Conservation (phyloP, 2,888 invertebrate species). For the Isoperla grammatica region DNA sequence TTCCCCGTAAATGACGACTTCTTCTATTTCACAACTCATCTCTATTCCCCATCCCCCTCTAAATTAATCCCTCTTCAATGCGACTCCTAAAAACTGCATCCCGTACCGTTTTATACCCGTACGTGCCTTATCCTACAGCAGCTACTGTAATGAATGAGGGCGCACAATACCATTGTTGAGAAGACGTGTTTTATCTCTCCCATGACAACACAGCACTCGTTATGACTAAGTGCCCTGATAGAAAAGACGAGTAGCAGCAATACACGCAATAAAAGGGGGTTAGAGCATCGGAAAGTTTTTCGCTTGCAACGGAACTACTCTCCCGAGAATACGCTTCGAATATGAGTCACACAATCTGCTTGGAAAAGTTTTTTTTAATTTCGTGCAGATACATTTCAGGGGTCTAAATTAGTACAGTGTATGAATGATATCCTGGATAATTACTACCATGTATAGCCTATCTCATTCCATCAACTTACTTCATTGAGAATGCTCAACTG, state of each 20-base stretch:
- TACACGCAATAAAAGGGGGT: conserved; percentile 4
- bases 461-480: too few relatives aligned
- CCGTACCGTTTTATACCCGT: not conserved
- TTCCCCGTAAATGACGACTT: too few relatives aligned
- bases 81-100: not conserved
- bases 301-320: conserved; percentile 23
- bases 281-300: not conserved
- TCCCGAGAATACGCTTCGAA: conserved; percentile 10
- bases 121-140: conserved; percentile 3
- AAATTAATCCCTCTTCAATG: too few relatives aligned
- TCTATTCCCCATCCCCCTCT: too few relatives aligned
- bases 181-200: conserved; percentile 26
- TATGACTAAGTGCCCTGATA: conserved; percentile 17
- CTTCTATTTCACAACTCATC: too few relatives aligned
- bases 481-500: too few relatives aligned
- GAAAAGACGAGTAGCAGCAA: conserved; percentile 4
- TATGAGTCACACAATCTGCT: too few relatives aligned
- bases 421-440: too few relatives aligned
- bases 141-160: conserved; percentile 4
- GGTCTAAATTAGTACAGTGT: too few relatives aligned
- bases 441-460: too few relatives aligned
- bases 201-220: conserved; percentile 1
- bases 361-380: too few relatives aligned
- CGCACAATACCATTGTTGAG: conserved; percentile 12
- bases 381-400: too few relatives aligned